Evolutionary conservation across 2,888 invertebrate genomes (phyloP), one percentile per base, ranked within the genome.

Genomic region (Gastrophysa polygoni): DNA sequence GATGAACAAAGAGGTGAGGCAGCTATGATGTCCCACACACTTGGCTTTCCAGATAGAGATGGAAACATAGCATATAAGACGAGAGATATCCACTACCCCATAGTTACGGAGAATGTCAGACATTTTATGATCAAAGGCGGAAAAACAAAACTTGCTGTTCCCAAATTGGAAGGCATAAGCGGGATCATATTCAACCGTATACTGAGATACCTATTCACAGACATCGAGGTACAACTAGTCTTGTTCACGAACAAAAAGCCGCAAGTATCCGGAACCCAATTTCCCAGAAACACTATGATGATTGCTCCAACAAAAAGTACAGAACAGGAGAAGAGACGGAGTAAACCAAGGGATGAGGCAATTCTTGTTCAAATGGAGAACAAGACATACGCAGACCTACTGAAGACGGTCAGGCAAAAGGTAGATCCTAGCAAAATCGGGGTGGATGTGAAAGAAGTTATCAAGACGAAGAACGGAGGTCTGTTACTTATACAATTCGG

Each of bases 381-480:
- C n/a, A 57, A 34, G 16, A 29, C 38, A n/a, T 57, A 57, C 49
- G 49, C 57, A 7, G 57, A 57, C 49, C 20, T 57, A 16, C 43
- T 57, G 32, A 57, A 57, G 32, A 49, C 49, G 21, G 49, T 57
- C 29, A 57, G 47, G 38, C 14, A 49, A 20, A 49, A 5, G n/a
- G 49, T 57, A 34, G 47, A 51, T 7, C 44, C 44, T 44, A 44
- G 44, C 14, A 10, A 44, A n/a, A n/a, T n/a, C n/a, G n/a, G n/a
- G n/a, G n/a, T n/a, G n/a, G n/a, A n/a, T n/a, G n/a, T n/a, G n/a
- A n/a, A n/a, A n/a, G n/a, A n/a, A 10, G 44, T 44, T 18, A 44
- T 44, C 44, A 44, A 44, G 14, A 44, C 14, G 44, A 44, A n/a
- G 14, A 44, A 44, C 5, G 18, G 44, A 44, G 44, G 44, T 44